A percentile compares a stretch with the other conserved stretches of the same genome.
Evolutionary conservation across 1,140 invertebrate genomes (phyloP).

Genomic region (Zeugodacus cucurbitae): DNA sequence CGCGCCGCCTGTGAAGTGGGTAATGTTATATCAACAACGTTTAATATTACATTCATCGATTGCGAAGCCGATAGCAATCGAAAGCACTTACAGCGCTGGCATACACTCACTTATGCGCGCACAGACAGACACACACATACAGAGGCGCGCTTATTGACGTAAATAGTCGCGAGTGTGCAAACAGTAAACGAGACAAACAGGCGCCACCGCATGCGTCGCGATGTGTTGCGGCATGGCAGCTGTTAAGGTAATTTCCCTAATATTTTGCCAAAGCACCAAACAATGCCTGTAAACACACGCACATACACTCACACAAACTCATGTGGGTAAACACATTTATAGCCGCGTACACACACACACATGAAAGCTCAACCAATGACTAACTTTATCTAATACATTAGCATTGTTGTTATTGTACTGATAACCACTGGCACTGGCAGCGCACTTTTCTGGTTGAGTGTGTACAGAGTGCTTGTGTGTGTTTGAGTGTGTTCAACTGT

Average conservation of each 20-base stretch:
- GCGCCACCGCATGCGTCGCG: not conserved
- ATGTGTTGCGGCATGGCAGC: not conserved
- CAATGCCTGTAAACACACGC: not conserved
- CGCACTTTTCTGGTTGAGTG: not conserved
- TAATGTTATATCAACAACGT: conserved; percentile 38
- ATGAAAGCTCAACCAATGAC: not conserved
- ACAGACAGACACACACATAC: not conserved
- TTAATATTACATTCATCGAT: conserved; percentile 39
- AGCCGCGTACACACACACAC: not conserved
- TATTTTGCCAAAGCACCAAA: conserved; percentile 35
- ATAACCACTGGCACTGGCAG: not conserved
- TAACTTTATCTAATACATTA: not conserved
- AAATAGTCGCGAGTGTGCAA: not conserved
- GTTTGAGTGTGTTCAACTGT: not conserved
- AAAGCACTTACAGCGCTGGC: conserved; percentile 15
- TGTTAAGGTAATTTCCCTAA: conserved; percentile 32
- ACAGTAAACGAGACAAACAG: not conserved
- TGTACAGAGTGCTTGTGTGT: not conserved
- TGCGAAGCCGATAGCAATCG: conserved; percentile 25
- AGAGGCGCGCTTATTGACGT: not conserved
- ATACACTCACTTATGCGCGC: not conserved
- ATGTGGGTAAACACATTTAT: not conserved
- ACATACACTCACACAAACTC: not conserved
- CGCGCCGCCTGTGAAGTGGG: conserved; percentile 14
- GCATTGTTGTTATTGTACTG: not conserved